Evolutionary conservation across 2,113 vertebrate species (phyloP), one percentile per base, ranked within the genome.

Genomic region (Erinaceus europaeus): DNA sequence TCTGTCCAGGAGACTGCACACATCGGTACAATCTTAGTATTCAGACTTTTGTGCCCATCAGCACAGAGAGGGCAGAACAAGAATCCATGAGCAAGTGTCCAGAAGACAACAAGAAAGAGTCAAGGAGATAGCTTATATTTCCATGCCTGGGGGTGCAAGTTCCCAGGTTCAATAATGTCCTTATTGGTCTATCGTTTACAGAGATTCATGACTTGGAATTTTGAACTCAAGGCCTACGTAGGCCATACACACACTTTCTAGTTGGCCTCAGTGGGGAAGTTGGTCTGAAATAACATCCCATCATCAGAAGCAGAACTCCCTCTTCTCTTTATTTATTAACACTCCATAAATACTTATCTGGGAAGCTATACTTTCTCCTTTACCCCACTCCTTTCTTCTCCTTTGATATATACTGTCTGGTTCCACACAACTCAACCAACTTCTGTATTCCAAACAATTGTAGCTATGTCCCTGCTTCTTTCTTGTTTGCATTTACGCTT

Each of bases 351-450:
- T 13, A 20, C 4, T 59, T 32, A 7, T 14, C 36, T 77, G n/a
- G n/a, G n/a, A n/a, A n/a, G 65, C 36, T 36, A 8, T 14, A 12
- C 53, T 67, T 9, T 17, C 38, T 77, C 44, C 38, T 10, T 29
- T 68, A 32, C 23, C 25, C 4, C 27, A 23, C n/a, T 42, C 13
- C 13, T 1, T 36, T 65, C 44, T 20, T 20, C 50, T 69, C 55
- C n/a, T 7, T 50, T 15, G 14, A 8, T 27, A 7, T 1, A 27
- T 44, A 15, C 55, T 13, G 2, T 5, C 42, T 34, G 11, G 27
- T 20, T 36, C 44, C 9, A 2, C 2, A 6, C 29, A 13, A 40
- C 29, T 36, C 46, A 23, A 0, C 10, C 0, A 9, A 12, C 12
- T 62, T 36, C 55, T 25, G 13, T 11, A 5, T 57, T 53, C 62